Evolutionary conservation across 2,113 vertebrate species (phyloP).

Genomic region (Podocnemis expansa): DNA sequence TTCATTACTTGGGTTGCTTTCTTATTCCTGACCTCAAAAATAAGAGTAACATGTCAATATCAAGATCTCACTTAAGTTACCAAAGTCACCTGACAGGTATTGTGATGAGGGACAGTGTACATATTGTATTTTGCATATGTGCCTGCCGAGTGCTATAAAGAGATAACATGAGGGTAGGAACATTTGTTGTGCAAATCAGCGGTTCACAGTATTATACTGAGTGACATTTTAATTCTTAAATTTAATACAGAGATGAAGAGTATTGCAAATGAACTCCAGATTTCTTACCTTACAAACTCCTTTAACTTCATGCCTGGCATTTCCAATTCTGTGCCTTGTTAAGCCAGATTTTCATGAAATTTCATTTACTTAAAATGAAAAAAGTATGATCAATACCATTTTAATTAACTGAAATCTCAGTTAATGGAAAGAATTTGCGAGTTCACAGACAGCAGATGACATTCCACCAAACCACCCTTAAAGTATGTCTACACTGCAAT

Average conservation of each 20-base stretch:
- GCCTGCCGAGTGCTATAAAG: constrained; percentile 26
- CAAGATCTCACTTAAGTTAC: constrained; percentile 41
- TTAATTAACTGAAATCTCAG: not conserved
- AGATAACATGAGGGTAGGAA: constrained; percentile 44
- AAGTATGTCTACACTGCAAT: not conserved
- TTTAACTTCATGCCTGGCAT: not conserved
- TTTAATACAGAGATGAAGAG: constrained; percentile 29
- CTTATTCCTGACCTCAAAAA: constrained; percentile 15
- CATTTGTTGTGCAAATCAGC: constrained; percentile 40
- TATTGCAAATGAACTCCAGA: not conserved
- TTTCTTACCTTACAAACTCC: not conserved
- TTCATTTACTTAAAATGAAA: not conserved
- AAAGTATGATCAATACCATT: not conserved
- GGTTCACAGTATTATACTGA: constrained; percentile 54
- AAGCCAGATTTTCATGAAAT: not conserved
- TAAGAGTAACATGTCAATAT: constrained; percentile 49
- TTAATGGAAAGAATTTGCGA: not conserved
- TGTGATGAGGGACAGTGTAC: constrained; percentile 31
- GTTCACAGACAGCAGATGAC: not conserved
- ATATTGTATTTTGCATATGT: constrained; percentile 29
- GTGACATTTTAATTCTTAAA: constrained; percentile 39
- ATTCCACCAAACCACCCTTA: not conserved
- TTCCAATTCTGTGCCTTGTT: constrained; percentile 27
- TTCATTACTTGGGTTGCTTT: constrained; percentile 8
- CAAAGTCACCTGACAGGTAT: not conserved